A percentile compares a stretch with the other conserved stretches of the same genome.
Conservation (phyloP, 2,888 invertebrate genomes). For the Drosophila dives region DNA sequence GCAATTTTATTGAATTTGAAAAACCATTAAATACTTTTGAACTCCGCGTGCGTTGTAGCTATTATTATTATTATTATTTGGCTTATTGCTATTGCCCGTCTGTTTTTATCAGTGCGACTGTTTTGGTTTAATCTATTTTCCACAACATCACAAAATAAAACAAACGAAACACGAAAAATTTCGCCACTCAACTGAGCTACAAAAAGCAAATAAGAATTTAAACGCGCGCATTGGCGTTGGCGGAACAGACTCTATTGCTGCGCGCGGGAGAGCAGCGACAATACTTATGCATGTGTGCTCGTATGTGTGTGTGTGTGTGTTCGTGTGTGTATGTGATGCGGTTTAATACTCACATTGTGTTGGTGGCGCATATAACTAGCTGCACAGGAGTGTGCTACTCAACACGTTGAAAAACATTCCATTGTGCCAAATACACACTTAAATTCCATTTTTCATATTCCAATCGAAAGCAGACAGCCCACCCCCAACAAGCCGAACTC, state of each 20-base stretch:
- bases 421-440: slow-evolving; percentile 82
- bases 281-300: slow-evolving; percentile 27
- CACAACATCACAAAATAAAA: slow-evolving; percentile 66
- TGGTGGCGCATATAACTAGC: slow-evolving; percentile 44
- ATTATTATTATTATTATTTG: neutral
- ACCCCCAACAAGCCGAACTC: slow-evolving; percentile 41
- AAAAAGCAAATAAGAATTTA: slow-evolving; percentile 78
- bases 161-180: slow-evolving; percentile 79
- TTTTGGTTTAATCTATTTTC: slow-evolving; percentile 41
- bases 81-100: slow-evolving; percentile 17
- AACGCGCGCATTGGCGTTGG: slow-evolving; percentile 71
- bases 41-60: slow-evolving; percentile 13
- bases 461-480: slow-evolving; percentile 59
- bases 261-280: slow-evolving; percentile 59
- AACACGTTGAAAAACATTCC: slow-evolving; percentile 75
- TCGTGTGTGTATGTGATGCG: slow-evolving; percentile 31
- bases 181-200: slow-evolving; percentile 77
- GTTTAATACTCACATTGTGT: slow-evolving; percentile 50
- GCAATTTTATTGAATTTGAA: neutral
- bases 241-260: slow-evolving; percentile 58
- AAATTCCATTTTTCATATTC: slow-evolving; percentile 81
- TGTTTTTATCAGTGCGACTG: slow-evolving; percentile 23
- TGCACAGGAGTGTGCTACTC: slow-evolving; percentile 64
- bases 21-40: slow-evolving; percentile 17
- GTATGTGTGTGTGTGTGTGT: neutral